These are phyloP conservation scores for Pitta sordida DNA, from an alignment of 2,113 vertebrate genomes.

Conservation along the genomic window DNA sequence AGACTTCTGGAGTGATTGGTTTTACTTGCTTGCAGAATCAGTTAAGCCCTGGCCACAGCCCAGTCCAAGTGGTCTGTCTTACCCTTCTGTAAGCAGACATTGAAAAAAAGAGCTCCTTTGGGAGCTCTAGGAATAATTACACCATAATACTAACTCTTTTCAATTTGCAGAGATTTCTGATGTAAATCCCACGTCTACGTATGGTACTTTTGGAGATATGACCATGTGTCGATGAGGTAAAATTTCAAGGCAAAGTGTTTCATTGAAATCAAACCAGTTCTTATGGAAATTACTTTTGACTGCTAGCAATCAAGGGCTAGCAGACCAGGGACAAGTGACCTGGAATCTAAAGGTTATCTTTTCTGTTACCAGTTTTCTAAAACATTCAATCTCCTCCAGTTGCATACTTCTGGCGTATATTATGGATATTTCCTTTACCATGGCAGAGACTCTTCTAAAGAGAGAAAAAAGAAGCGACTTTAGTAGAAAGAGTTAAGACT, in stretches of 20 bases:
- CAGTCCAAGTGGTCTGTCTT: background rate
- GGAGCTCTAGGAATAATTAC: background rate
- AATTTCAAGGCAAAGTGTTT: background rate
- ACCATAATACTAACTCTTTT: background rate
- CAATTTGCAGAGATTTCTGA: background rate
- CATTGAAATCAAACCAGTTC: background rate
- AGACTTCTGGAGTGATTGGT: background rate
- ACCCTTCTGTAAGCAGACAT: accelerated
- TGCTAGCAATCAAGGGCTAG: background rate
- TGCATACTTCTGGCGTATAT: background rate
- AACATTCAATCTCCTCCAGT: background rate
- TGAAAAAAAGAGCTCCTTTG: background rate
- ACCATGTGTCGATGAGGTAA: background rate
- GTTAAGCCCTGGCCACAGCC: background rate
- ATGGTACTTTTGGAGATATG: background rate
- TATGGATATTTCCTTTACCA: background rate
- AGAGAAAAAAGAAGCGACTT: background rate
- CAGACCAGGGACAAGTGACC: background rate
- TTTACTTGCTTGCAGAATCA: background rate
- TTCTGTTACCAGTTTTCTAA: background rate
- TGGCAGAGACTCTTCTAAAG: background rate
- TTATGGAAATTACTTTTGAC: background rate
- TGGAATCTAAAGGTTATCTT: background rate
- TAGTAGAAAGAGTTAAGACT: background rate
- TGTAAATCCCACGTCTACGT: background rate